Conservation (phyloP, 1,140 invertebrate genomes). For the Apis cerana region DNA sequence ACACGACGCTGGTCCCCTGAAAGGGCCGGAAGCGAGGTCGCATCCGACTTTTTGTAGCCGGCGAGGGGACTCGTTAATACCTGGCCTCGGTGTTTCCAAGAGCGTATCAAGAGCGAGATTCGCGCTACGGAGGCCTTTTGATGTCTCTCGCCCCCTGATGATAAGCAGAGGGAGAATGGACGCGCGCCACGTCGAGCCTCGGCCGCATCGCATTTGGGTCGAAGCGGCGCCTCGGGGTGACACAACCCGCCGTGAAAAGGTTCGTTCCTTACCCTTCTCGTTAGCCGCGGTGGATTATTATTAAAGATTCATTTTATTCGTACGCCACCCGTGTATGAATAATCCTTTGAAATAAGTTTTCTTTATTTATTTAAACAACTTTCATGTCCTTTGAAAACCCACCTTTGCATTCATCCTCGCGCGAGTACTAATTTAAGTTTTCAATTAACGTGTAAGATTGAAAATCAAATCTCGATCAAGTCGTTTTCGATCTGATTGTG, state of each 20-base stretch:
- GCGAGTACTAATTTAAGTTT: no score
- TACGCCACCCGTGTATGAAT: background rate
- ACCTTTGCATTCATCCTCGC: no score
- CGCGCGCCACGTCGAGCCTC: background rate
- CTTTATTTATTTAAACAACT: background rate
- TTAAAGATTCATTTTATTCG: slow-evolving; percentile 42
- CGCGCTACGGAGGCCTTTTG: slow-evolving; percentile 21
- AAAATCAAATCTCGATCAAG: no score
- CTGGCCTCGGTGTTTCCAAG: slow-evolving; percentile 14
- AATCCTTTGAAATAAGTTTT: background rate
- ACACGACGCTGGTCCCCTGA: background rate
- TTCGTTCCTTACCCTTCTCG: slow-evolving; percentile 34
- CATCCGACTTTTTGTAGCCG: slow-evolving; percentile 32
- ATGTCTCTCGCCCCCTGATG: slow-evolving; percentile 24
- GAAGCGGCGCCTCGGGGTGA: background rate
- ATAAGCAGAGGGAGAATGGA: slow-evolving; percentile 14
- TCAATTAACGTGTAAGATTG: no score
- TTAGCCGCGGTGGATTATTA: slow-evolving; percentile 18
- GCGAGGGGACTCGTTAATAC: slow-evolving; percentile 42
- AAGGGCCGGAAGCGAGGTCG: slow-evolving; percentile 23
- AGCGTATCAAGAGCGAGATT: slow-evolving; percentile 8
- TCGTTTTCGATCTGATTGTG: no score
- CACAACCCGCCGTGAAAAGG: background rate
- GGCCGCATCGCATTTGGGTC: slow-evolving; percentile 26
- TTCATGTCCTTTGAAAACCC: background rate